A percentile compares a stretch with the other conserved stretches of the same genome.
phyloP scores from a whole-genome alignment of 2,888 invertebrate genomes.

The Agrochola macilenta region DNA sequence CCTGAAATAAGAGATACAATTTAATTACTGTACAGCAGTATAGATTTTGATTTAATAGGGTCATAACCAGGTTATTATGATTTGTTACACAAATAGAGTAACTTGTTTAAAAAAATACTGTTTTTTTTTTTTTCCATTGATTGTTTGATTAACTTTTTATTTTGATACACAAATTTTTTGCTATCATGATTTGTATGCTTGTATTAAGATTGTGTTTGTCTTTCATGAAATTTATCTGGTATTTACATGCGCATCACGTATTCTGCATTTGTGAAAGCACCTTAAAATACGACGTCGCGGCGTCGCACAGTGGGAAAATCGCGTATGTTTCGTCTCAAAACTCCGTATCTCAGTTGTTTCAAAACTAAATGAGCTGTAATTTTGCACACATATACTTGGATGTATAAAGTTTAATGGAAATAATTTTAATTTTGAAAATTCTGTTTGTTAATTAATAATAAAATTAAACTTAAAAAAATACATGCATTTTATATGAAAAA shows the following conservation, averaged over 20 bases:
- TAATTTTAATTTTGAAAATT: too few species aligned
- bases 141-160: neutral
- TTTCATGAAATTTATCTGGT: neutral
- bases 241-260: neutral
- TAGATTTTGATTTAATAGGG: neutral
- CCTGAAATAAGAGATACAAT: conserved; percentile 76
- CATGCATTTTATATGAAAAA: too few species aligned
- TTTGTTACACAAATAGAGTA: neutral
- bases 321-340: too few species aligned
- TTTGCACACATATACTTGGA: too few species aligned
- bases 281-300: neutral
- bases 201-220: neutral
- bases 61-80: neutral
- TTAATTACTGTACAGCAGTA: neutral
- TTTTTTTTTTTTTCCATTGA: neutral
- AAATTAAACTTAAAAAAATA: too few species aligned
- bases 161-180: neutral
- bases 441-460: too few species aligned
- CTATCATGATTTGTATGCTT: neutral
- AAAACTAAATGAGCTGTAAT: too few species aligned
- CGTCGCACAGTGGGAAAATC: too few species aligned
- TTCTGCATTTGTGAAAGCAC: neutral
- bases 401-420: too few species aligned
- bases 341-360: too few species aligned
- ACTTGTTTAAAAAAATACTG: neutral